Base-by-base conservation (phyloP, 2,888 invertebrate species). In the Caenorhabditis sp. region DNA sequence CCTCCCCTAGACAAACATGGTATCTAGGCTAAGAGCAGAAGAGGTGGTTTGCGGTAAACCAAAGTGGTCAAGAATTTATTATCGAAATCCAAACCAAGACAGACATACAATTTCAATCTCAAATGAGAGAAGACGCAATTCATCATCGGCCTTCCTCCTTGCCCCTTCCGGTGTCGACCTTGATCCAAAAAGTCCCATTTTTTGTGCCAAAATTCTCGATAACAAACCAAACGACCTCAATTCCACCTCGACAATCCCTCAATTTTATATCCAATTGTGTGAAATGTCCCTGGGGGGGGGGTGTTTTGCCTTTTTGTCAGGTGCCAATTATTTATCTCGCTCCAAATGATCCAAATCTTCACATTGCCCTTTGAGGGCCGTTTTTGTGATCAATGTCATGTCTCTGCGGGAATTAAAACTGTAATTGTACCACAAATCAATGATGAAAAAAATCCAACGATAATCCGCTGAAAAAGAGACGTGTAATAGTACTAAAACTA, bases 281-380 rank as follows among this genome's bases (percentile, higher is more conserved):
- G 13, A 24, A 47, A 20, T 28, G 56, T 60, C 58, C 53, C 32
- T 44, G 40, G 22, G 32, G 32, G 32, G 9, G 9, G 32, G 9
- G 32, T 32, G 32, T 9, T 32, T 32, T 32, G 32, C 32, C 32
- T 32, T 32, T 32, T 32, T 61, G 35, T 24, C 51, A 61, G 50
- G 58, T 76, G 67, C 67, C 76, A 76, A 76, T 76, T 76, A 76
- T 76, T 76, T 76, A 76, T 76, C 55, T 67, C 76, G 76, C 76
- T 67, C 67, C 67, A 76, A 61, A 76, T 58, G 35, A 13, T 60
- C 40, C 32, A 51, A 18, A 40, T 55, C 70, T 13, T 24, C 4
- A 18, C 8, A 9, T 32, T 35, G 11, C 20, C 47, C n/a, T 32
- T 20, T n/a, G n/a, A n/a, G n/a, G n/a, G n/a, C n/a, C n/a, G n/a